Evolutionary conservation across 2,888 invertebrate genomes (phyloP).

Genomic region (Lasioglossum pauxillum): DNA sequence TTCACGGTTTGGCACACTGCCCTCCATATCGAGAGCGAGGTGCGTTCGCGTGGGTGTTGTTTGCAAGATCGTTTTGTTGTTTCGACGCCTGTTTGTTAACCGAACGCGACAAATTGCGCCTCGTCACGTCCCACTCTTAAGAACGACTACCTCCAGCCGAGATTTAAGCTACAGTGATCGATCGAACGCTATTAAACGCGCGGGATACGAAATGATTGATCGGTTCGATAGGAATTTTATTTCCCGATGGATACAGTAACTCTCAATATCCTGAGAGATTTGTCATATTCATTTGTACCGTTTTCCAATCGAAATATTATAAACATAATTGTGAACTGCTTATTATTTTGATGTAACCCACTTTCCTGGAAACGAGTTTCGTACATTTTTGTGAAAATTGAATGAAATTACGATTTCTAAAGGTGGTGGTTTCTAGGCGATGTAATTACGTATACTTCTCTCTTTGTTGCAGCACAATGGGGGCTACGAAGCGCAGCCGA

Average conservation of each 20-base stretch:
- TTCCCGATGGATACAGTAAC: background rate
- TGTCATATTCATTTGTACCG: background rate
- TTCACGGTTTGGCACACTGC: slow-evolving; percentile 91
- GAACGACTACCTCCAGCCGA: background rate
- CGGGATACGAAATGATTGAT: background rate
- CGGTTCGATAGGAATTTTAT: background rate
- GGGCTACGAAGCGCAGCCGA: slow-evolving; percentile 79
- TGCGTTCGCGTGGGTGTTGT: slow-evolving; percentile 54
- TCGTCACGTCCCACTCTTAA: background rate
- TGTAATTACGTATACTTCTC: slow-evolving; percentile 20
- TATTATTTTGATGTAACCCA: slow-evolving; percentile 22
- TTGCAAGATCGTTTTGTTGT: background rate
- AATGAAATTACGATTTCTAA: background rate
- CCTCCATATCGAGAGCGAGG: slow-evolving; percentile 88
- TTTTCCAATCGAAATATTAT: background rate
- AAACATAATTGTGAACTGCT: background rate
- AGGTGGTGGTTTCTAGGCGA: background rate
- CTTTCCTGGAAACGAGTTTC: slow-evolving; percentile 28
- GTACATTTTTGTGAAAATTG: background rate
- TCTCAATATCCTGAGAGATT: background rate
- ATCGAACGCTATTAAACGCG: slow-evolving; percentile 39
- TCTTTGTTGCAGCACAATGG: slow-evolving; percentile 82
- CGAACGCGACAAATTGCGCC: slow-evolving; percentile 4
- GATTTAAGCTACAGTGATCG: slow-evolving; percentile 30
- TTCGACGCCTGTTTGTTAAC: background rate